Evolutionary conservation across 2,888 invertebrate genomes (phyloP), one percentile per base, ranked within the genome.

Genomic region (Lymantria dispar): DNA sequence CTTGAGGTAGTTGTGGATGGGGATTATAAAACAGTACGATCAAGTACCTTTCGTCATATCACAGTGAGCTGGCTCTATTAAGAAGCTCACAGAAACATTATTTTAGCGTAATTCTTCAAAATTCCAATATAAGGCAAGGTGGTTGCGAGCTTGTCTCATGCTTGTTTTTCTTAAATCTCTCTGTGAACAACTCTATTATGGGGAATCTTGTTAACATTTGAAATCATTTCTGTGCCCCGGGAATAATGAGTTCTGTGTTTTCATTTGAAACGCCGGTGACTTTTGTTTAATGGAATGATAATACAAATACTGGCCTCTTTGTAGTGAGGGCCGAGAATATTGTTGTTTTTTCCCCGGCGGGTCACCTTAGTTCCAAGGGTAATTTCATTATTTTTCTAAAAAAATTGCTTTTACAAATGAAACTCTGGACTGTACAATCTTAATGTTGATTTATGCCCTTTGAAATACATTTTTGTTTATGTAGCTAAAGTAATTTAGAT

Each of bases 251-350:
- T 86, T 88, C 85, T 85, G 85, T 85, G 87, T 88, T 90, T 89
- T 89, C 86, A 87, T 87, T 89, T 79, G 87, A 86, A 90, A 88
- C 85, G 81, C 84, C 81, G 83, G 89, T 89, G 89, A 91, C 90
- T 89, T 89, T 89, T 90, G 87, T 89, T 88, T 89, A 91, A 91
- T 91, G 90, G 88, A 91, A 91, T 90, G 87, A 91, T 90, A 91
- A 91, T 89, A 90, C 84, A 78, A 87, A 85, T 86, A 85, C 81
- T 87, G 74, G 79, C 83, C 83, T 84, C 88, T 88, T 87, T 88
- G 88, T 89, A 86, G 87, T 87, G 81, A 79, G 80, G 78, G 74
- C 75, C 75, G 81, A 78, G 80, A 79, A 86, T 86, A 83, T 86
- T 87, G 85, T 86, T 87, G 85, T 86, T 85, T 85, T 85, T 83